These are phyloP conservation scores for Seriola rivoliana DNA, from an alignment of 2,113 vertebrate species.

Conservation along the genomic window DNA sequence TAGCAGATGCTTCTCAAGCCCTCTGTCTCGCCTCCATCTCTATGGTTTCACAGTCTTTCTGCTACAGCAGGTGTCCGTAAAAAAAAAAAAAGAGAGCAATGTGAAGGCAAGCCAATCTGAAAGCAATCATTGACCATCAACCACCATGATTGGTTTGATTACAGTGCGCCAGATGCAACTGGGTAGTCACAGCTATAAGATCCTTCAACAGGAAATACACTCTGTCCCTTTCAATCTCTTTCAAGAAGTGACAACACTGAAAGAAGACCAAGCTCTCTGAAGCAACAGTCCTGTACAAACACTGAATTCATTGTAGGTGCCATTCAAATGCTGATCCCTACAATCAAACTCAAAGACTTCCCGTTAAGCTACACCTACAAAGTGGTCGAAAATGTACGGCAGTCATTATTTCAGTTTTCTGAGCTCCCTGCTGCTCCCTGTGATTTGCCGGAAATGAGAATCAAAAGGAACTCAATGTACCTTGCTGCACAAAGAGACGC, in stretches of 20 bases:
- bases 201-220: constrained; percentile 76
- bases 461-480: constrained; percentile 6
- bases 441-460: constrained; percentile 13
- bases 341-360: constrained; percentile 38
- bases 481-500: not conserved
- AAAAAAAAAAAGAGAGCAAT: constrained; percentile 27
- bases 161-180: constrained; percentile 78
- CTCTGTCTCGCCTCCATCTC: constrained; percentile 44
- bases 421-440: constrained; percentile 22
- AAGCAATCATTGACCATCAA: constrained; percentile 83
- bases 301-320: constrained; percentile 9
- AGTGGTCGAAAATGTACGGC: constrained; percentile 18
- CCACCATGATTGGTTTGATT: constrained; percentile 82
- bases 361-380: not conserved
- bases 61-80: constrained; percentile 71
- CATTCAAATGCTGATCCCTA: constrained; percentile 42
- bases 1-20: constrained; percentile 54
- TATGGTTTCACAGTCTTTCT: constrained; percentile 49
- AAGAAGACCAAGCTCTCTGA: constrained; percentile 12
- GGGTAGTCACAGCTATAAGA: constrained; percentile 56
- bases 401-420: constrained; percentile 22
- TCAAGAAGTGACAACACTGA: constrained; percentile 59
- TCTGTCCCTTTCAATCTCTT: constrained; percentile 72
- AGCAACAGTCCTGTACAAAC: constrained; percentile 16
- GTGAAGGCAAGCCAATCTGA: constrained; percentile 77